Base-by-base conservation (phyloP, 2,113 vertebrate genomes). In the Lucifuga dentata region DNA sequence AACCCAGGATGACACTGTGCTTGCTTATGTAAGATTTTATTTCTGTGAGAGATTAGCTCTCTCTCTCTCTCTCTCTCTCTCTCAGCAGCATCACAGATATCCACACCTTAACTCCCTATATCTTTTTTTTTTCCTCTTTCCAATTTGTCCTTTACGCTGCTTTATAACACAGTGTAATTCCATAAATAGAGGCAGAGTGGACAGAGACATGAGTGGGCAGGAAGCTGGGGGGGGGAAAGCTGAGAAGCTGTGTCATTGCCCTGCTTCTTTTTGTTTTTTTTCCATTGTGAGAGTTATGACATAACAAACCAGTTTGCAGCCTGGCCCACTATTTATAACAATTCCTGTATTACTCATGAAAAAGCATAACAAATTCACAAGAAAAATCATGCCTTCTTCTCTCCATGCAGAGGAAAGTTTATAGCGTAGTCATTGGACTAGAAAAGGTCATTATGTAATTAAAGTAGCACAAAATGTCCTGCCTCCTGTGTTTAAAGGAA, bases 1-100 rank as follows among this genome's bases (percentile, higher is more conserved):
- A 84, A 87, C 72, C 61, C 56, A 44, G 81, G 48, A 80, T 76
- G 87, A 87, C 80, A 84, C 73, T 79, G 63, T 69, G 76, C 62
- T 81, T 55, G 81, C 82, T 92, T 92, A 90, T 51, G 71, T 90
- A 92, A 92, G 69, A 75, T 76, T 70, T 90, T 92, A 92, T 90
- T 92, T 88, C 79, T 83, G 88, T 89, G 49, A 76, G 78, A 88
- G 89, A 91, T 92, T 90, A 92, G 80, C 88, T 79, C 76, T 69
- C 26, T 5, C 26, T 7, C 26, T 29, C 26, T 29, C 26, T 7
- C 26, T 29, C 26, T 29, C 26, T 29, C 26, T 7, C 7, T 29
- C 3, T 29, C 7, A 3, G 75, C 70, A 62, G 68, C 68, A 57
- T 59, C 73, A 52, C 56, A 48, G 73, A 75, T 19, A 55, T 66